Base-by-base conservation (phyloP, 1,140 invertebrate species). In the Dreissena rostriformis region DNA sequence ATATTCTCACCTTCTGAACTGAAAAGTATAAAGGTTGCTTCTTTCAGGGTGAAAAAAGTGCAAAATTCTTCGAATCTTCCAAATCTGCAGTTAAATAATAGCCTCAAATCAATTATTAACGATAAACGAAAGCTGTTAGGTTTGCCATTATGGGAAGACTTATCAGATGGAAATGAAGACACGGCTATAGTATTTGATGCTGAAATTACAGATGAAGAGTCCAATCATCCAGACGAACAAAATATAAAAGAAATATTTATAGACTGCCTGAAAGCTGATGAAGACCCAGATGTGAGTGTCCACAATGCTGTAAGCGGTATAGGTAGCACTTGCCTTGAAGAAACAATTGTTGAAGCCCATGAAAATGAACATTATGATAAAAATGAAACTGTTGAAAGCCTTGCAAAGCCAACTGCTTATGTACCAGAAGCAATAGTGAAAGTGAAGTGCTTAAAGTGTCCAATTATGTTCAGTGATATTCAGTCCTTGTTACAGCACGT, bases 1-100 rank as follows among this genome's bases (percentile, higher is more conserved):
- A 73, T 73, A n/a, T 81, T 81, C 26, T 22, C 70, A 65, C 10
- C 14, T 29, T 68, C 71, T 51, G 79, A 81, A 65, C 24, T 81
- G 1, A 73, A 72, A 81, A 39, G 15, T 8, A 39, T 81, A n/a
- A 55, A 52, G 22, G 49, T 81, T 14, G 12, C 14, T 28, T 63
- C 55, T 14, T 81, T 81, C 24, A 72, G 57, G 39, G 79, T 81
- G 63, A 29, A 26, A 39, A 49, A 79, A 57, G 67, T 29, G 0
- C 17, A 24, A n/a, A 61, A 61, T 61, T n/a, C 57, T n/a, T 61
- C 57, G 22, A 24, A 61, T n/a, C 22, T 61, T 19, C 57, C 57
- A n/a, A 61, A 61, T n/a, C 57, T 61, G 17, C 57, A 61, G 22
- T 24, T 61, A n/a, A 2, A 61, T 2, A 6, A 24, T 19, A 61